Evolutionary conservation across 1,140 invertebrate species (phyloP).

Genomic region (Colletes gigas): DNA sequence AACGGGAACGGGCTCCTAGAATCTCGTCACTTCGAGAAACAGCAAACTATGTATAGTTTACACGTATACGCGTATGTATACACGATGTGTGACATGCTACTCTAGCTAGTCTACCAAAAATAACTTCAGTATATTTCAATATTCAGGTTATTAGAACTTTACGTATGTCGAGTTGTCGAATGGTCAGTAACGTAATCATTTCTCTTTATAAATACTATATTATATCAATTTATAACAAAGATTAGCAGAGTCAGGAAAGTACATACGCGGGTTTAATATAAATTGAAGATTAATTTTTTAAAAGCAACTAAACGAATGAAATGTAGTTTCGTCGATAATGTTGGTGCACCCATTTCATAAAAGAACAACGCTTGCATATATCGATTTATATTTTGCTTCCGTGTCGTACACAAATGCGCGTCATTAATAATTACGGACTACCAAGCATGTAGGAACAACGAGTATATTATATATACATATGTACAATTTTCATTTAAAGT

Average conservation of each 20-base stretch:
- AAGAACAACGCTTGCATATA: neutral
- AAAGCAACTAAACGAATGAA: neutral
- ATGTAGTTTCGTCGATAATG: neutral
- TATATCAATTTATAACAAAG: neutral
- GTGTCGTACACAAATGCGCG: neutral
- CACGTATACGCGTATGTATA: neutral
- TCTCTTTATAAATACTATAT: neutral
- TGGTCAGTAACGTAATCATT: neutral
- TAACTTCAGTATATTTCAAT: slow-evolving; percentile 7
- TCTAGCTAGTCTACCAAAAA: slow-evolving; percentile 3
- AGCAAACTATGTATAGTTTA: neutral
- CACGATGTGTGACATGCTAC: slow-evolving; percentile 7
- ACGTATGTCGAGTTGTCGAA: neutral
- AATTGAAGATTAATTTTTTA: neutral
- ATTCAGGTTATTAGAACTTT: neutral
- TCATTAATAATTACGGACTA: neutral
- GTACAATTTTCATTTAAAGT: neutral
- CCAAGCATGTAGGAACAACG: neutral
- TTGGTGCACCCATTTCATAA: neutral
- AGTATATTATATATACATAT: neutral
- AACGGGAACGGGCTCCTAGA: neutral
- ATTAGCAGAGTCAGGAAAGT: neutral
- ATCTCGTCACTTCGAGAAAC: slow-evolving; percentile 14
- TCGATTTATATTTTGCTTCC: neutral
- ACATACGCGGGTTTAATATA: neutral